These are phyloP conservation scores for Drosophila trapezifrons DNA, from an alignment of 1,140 invertebrate species.

Conservation along the genomic window DNA sequence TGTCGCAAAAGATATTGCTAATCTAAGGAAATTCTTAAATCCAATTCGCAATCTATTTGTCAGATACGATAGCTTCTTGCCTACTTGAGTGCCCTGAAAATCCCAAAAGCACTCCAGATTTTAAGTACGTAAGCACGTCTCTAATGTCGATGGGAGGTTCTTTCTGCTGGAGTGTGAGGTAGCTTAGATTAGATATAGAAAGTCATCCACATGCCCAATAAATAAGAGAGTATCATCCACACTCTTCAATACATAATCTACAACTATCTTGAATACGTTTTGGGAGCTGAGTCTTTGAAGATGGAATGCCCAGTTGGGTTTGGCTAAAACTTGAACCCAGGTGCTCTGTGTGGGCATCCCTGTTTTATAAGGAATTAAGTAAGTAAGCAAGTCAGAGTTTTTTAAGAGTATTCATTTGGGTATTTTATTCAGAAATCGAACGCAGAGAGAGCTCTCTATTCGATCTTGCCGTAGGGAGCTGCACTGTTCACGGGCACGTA, in stretches of 20 bases:
- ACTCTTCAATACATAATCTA: background rate
- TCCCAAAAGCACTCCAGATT: background rate
- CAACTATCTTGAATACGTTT: too few species aligned
- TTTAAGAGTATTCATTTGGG: constrained; percentile 7
- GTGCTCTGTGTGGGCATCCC: background rate
- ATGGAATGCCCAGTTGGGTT: too few species aligned
- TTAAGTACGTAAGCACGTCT: constrained; percentile 13
- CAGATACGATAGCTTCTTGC: constrained; percentile 8
- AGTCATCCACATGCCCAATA: background rate
- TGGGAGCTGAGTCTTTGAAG: too few species aligned
- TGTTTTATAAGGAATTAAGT: background rate
- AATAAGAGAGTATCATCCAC: background rate
- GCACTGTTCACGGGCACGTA: constrained; percentile 75
- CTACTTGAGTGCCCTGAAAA: background rate
- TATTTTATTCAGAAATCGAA: constrained; percentile 16
- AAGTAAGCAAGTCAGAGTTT: background rate
- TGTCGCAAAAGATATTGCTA: background rate
- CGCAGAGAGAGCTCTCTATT: constrained; percentile 19
- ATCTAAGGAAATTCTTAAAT: constrained; percentile 9
- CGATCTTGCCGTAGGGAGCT: constrained; percentile 83
- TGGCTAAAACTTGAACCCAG: too few species aligned
- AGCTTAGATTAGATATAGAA: background rate
- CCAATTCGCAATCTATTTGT: background rate
- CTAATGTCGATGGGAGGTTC: background rate
- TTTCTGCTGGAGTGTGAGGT: background rate